Evolutionary conservation across 1,140 invertebrate genomes (phyloP), one percentile per base, ranked within the genome.

Genomic region (Trichonephila clavipes): DNA sequence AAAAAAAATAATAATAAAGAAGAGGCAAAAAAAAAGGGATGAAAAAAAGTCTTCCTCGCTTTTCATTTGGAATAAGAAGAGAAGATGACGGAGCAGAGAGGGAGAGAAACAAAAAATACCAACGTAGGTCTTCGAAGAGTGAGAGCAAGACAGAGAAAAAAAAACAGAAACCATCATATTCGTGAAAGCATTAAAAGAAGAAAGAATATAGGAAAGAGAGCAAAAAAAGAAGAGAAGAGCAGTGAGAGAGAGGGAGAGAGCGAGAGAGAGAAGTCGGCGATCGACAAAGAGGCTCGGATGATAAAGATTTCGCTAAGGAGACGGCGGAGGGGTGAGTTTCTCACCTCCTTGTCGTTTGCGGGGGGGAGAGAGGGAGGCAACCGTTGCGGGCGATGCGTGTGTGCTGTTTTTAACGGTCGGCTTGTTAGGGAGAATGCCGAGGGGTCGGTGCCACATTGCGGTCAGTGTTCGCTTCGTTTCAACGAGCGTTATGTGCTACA

Each of bases 391-490:
- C 72, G 72, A 77, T 77, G 72, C 72, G 28, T 77, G 72, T 77
- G 72, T 85, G 82, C 82, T 85, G 82, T 85, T 85, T 85, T 85
- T 85, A 85, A 85, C 82, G 82, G 82, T 85, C 58, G 82, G 82
- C 82, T 85, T 85, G 82, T 59, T 59, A 85, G 44, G 82, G 44
- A 51, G 82, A 51, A 59, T 58, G 58, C 44, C 40, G 51, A 58
- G 82, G 82, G 82, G 58, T 51, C 82, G 82, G 44, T 44, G 44
- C 18, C 82, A n/a, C 44, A 85, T 51, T 85, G 58, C 51, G 82
- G 21, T 21, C 16, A 34, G 34, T 28, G 24, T 7, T 18, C 28
- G 51, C 8, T 51, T 51, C 51, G 44, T 51, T 51, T 51, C 1
- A 51, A 51, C 10, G 7, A 7, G 51, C 51, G 0, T 51, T 51